These are phyloP conservation scores for Drosophila pseudoananassae DNA, from an alignment of 1,140 invertebrate genomes.

Conservation along the genomic window DNA sequence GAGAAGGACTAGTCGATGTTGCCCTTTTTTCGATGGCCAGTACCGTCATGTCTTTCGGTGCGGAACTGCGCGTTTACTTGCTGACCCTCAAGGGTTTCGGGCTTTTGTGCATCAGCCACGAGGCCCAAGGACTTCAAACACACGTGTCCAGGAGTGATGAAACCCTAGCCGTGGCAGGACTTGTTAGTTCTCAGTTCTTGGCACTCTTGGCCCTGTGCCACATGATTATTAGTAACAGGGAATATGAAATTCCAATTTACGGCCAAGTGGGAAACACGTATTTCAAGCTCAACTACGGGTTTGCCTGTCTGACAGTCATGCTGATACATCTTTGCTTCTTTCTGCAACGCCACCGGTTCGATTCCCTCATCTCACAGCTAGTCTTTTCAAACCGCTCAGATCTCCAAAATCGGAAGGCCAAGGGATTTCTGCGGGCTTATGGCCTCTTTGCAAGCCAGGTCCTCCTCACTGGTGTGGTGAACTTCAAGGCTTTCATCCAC, in stretches of 20 bases:
- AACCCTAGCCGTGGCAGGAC: constrained; percentile 6
- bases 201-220: constrained; percentile 16
- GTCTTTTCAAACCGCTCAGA: constrained; percentile 35
- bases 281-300: constrained; percentile 28
- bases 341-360: constrained; percentile 20
- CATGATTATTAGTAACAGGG: neutral
- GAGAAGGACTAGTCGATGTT: too few species aligned
- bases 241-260: constrained; percentile 13
- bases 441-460: constrained; percentile 19
- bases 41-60: constrained; percentile 48
- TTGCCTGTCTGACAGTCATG: constrained; percentile 46
- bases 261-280: constrained; percentile 50
- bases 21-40: neutral
- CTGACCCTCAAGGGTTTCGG: constrained; percentile 54
- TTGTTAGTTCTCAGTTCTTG: constrained; percentile 25
- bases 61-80: constrained; percentile 57
- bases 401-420: constrained; percentile 16
- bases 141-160: constrained; percentile 23
- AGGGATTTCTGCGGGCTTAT: constrained; percentile 19
- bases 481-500: neutral
- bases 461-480: constrained; percentile 1
- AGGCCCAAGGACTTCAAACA: neutral
- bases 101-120: constrained; percentile 37
- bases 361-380: constrained; percentile 29
- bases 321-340: constrained; percentile 51